Evolutionary conservation across 2,888 invertebrate species (phyloP), one percentile per base, ranked within the genome.

Genomic region (Octodonta nipae): DNA sequence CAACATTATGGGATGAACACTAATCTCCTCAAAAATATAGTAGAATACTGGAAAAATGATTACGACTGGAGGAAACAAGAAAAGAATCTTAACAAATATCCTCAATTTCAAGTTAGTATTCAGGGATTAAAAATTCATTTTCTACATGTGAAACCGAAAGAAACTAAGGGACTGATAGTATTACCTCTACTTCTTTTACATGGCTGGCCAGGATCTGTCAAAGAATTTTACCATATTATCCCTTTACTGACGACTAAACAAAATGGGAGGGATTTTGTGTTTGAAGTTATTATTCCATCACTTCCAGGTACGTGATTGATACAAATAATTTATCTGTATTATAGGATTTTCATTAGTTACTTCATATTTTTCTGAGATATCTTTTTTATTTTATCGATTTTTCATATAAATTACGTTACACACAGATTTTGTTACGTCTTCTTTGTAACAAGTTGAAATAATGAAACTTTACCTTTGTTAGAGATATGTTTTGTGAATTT

Each of bases 141-240:
- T 35, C 40, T 56, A 10, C 56, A 53, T 31, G 68, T 70, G 1
- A 77, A 75, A 58, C 74, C 75, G 6, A 34, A 43, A 52, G 32
- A 43, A 52, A 37, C 45, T 2, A 32, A 43, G 30, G 44, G 45
- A n/a, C 39, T 28, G 43, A 67, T 67, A 46, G 67, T 73, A 1
- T 44, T 78, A 1, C 83, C 85, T 0, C 49, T 86, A 1, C 58
- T 85, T 3, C 46, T 91, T 28, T 60, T 83, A 10, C 89, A 92
- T 54, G 91, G 91, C 22, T 91, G 91, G 91, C 88, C 89, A 0
- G 86, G 88, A 1, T 84, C 83, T 0, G 69, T 87, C 2, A 65
- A 77, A n/a, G 89, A 91, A 61, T 88, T 87, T 59, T 79, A 80
- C 49, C 75, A 76, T 33, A 60, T 83, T 0, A 75, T 85, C 30